Conservation (phyloP, 2,888 invertebrate species). For the Linnaemya vulpina region DNA sequence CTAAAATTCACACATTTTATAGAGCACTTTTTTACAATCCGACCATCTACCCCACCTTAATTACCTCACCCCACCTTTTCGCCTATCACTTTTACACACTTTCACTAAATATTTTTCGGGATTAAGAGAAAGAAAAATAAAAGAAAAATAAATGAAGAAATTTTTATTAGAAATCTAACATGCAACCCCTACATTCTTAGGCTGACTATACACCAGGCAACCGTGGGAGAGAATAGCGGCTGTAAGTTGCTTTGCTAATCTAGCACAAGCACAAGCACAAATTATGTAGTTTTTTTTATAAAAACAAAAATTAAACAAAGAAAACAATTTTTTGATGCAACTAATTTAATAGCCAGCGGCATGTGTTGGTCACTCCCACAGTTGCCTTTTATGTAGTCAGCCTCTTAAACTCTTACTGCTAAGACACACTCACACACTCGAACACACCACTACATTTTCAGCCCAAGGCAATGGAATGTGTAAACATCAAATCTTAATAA, state of each 20-base stretch:
- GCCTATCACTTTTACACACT: not conserved
- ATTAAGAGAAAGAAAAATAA: no score
- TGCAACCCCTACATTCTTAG: not conserved
- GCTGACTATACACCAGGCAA: not conserved
- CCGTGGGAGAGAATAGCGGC: no score
- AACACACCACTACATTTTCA: constrained; percentile 25
- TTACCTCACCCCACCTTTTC: not conserved
- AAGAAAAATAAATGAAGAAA: no score
- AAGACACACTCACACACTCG: not conserved
- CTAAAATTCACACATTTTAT: constrained; percentile 17
- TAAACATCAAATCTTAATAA: constrained; percentile 30
- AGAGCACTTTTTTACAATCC: constrained; percentile 24
- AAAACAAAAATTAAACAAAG: no score
- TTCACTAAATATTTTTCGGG: constrained; percentile 17
- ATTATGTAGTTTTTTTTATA: no score
- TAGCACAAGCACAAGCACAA: no score
- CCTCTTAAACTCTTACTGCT: not conserved
- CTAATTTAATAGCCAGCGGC: no score
- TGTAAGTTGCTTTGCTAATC: no score
- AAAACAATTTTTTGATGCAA: no score
- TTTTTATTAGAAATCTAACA: no score
- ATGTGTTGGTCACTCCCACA: not conserved
- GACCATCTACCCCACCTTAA: not conserved
- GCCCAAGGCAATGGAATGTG: constrained; percentile 65
- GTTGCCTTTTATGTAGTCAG: not conserved